Evolutionary conservation across 2,888 invertebrate genomes (phyloP).

Genomic region (Clostera curtula): DNA sequence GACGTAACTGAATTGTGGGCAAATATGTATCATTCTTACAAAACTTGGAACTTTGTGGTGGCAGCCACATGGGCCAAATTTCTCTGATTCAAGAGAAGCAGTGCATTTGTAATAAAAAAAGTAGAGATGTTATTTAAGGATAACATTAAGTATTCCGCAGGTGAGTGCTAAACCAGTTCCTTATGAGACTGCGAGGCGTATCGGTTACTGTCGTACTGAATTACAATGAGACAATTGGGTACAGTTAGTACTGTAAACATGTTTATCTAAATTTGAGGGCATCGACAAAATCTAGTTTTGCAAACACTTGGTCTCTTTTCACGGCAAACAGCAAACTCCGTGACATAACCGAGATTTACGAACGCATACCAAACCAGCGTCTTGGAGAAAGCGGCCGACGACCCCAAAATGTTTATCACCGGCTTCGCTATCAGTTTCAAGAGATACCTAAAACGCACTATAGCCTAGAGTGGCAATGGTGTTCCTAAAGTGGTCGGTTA

Average conservation of each 20-base stretch:
- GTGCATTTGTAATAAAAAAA: neutral
- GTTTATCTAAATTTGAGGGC: slow-evolving; percentile 13
- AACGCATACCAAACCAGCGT: slow-evolving; percentile 35
- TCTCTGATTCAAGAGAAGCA: too few relatives aligned
- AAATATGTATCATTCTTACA: slow-evolving; percentile 6
- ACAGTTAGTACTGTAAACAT: slow-evolving; percentile 30
- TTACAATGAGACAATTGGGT: slow-evolving; percentile 31
- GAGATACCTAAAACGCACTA: slow-evolving; percentile 31
- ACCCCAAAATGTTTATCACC: slow-evolving; percentile 43
- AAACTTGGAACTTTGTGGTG: too few relatives aligned
- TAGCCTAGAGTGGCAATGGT: slow-evolving; percentile 24
- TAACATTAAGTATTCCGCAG: slow-evolving; percentile 30
- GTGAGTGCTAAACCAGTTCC: slow-evolving; percentile 39
- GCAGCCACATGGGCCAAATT: too few relatives aligned
- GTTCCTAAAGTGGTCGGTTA: slow-evolving; percentile 35
- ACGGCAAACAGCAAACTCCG: slow-evolving; percentile 25
- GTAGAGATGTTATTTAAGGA: slow-evolving; percentile 18
- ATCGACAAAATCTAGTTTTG: slow-evolving; percentile 11
- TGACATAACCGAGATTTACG: slow-evolving; percentile 44
- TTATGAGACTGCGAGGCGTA: slow-evolving; percentile 33
- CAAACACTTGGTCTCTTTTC: slow-evolving; percentile 21
- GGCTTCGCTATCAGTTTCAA: slow-evolving; percentile 36
- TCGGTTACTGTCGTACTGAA: slow-evolving; percentile 31
- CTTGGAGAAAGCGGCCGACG: slow-evolving; percentile 55
- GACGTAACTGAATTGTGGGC: slow-evolving; percentile 25